These are phyloP conservation scores for Uloborus diversus DNA, from an alignment of 1,140 invertebrate genomes.

Conservation along the genomic window DNA sequence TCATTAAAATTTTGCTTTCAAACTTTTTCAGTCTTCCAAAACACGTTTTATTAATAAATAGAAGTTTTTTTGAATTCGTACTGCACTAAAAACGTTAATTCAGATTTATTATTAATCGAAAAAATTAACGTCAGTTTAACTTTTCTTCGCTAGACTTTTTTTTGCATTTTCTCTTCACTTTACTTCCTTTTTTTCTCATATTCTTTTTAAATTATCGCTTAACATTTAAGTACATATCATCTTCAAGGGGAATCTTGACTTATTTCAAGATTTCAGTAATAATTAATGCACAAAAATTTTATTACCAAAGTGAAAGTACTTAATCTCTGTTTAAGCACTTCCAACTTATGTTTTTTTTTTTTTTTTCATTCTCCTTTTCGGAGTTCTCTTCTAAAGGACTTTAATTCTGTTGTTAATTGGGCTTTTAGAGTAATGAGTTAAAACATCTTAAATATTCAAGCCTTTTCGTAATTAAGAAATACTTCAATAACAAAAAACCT, in stretches of 20 bases:
- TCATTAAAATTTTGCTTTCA: too few relatives aligned
- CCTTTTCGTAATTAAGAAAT: conserved; percentile 32
- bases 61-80: too few relatives aligned
- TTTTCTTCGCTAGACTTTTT: not conserved
- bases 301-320: conserved; percentile 28
- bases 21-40: too few relatives aligned
- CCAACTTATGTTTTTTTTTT: not conserved
- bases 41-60: too few relatives aligned
- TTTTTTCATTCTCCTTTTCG: not conserved
- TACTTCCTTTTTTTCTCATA: conserved; percentile 10
- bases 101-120: conserved; percentile 34
- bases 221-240: conserved; percentile 14
- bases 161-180: not conserved
- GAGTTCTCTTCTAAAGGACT: not conserved
- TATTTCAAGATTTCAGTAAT: not conserved
- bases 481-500: not conserved
- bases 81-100: too few relatives aligned
- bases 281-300: conserved; percentile 39
- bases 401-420: conserved; percentile 38
- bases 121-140: conserved; percentile 37
- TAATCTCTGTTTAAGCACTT: conserved; percentile 25
- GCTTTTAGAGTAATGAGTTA: conserved; percentile 43
- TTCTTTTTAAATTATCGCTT: conserved; percentile 35
- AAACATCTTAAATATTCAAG: not conserved
- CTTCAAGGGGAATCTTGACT: not conserved